Conservation (phyloP, 2,797 vertebrate genomes). For the Garrulus glandarius region DNA sequence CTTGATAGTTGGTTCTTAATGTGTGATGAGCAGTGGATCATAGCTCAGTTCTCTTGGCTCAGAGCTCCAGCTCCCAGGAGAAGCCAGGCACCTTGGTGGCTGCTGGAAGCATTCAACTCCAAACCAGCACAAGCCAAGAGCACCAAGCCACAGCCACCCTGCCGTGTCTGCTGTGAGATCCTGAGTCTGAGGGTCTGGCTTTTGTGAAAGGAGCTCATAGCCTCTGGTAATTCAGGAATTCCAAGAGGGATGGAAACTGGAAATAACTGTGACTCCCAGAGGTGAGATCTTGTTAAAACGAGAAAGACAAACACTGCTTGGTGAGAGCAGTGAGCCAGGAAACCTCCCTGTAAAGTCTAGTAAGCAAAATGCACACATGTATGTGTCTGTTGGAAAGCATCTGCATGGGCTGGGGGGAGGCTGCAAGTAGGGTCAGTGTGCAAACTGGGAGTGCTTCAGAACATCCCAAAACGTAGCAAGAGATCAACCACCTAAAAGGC, state of each 20-base stretch:
- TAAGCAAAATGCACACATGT: not conserved
- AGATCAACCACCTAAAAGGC: not conserved
- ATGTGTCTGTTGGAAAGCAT: not conserved
- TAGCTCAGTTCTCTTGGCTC: not conserved
- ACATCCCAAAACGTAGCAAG: not conserved
- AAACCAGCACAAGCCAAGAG: not conserved
- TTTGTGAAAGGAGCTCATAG: not conserved
- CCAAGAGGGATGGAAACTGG: not conserved
- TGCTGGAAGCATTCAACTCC: not conserved
- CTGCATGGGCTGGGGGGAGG: not conserved
- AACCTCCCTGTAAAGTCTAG: not conserved
- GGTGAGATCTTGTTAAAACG: not conserved
- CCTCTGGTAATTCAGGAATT: not conserved
- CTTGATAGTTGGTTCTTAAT: not conserved
- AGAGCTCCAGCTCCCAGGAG: not conserved
- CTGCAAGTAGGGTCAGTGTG: not conserved
- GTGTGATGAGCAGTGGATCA: not conserved
- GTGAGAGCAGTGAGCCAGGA: not conserved
- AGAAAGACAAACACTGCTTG: not conserved
- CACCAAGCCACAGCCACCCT: accelerated
- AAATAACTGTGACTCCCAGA: not conserved
- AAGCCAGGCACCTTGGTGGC: not conserved
- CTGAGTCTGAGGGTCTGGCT: not conserved
- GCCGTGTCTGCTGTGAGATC: not conserved
- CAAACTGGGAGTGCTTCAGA: not conserved